Evolutionary conservation across 2,888 invertebrate genomes (phyloP).

Genomic region (Polietes domitor): DNA sequence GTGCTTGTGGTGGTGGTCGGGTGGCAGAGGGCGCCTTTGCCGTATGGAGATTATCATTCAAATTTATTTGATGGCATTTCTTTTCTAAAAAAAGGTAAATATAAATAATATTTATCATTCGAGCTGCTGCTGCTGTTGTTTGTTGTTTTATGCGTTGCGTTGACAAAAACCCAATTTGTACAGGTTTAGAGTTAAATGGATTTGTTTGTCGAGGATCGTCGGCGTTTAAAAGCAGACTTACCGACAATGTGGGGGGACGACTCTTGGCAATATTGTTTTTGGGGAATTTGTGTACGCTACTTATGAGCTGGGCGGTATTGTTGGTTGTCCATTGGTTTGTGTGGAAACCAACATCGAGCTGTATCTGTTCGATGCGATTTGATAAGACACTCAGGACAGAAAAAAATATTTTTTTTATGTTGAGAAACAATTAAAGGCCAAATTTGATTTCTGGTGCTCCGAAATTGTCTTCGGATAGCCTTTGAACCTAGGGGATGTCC

Average conservation of each 20-base stretch:
- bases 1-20: no score
- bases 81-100: not conserved
- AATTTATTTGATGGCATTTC: slow-evolving; percentile 22
- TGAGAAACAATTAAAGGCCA: no score
- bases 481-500: no score
- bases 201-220: slow-evolving; percentile 12
- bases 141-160: slow-evolving; percentile 12
- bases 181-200: slow-evolving; percentile 25
- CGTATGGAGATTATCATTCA: slow-evolving; percentile 21
- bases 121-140: not conserved
- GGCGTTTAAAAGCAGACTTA: not conserved
- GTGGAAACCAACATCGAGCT: no score
- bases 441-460: no score
- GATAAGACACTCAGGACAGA: no score
- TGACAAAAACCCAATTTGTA: slow-evolving; percentile 13
- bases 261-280: not conserved
- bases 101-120: slow-evolving; percentile 36
- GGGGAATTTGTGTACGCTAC: not conserved
- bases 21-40: not conserved
- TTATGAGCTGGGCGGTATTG: not conserved
- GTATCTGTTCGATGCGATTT: no score
- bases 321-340: not conserved
- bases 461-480: no score
- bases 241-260: not conserved
- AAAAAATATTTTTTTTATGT: no score